Base-by-base conservation (phyloP, 2,888 invertebrate species). In the Lomographa bimaculata region DNA sequence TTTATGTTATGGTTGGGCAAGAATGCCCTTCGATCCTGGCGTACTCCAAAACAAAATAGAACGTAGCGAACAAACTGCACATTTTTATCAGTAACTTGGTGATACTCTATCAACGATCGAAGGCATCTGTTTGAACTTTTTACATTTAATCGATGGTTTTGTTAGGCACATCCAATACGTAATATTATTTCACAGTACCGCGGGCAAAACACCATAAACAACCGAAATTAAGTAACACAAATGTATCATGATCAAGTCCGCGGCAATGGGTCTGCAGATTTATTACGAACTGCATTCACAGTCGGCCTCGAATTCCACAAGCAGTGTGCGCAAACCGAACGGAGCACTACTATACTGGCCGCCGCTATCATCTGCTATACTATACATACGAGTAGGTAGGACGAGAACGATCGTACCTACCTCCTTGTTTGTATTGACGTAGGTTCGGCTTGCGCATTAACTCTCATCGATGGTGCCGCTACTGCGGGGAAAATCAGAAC, bases 391-490 rank as follows among this genome's bases (percentile, higher is more conserved):
- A n/a, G n/a, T n/a, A n/a, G n/a, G n/a, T n/a, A n/a, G n/a, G 61
- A 71, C 66, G 65, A 66, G 67, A 69, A 65, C 71, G 65, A 70
- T 71, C 68, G 67, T 73, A 64, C 68, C 66, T 73, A 64, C 58
- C 62, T 69, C 71, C 73, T 77, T 79, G 77, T 84, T 87, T 82
- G 81, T 85, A 87, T 87, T 84, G 86, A 87, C 84, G 83, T 81
- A 70, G 61, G 60, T 57, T 54, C 61, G 58, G 64, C 75, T 68
- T 80, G 83, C 82, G 85, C 82, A 71, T 55, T 58, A 38, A 9
- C 18, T 44, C 53, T 30, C 28, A 40, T 29, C 21, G 46, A 38
- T 41, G 29, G 48, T 56, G 60, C 67, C 71, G 76, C 76, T 50
- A 51, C 64, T 41, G 50, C 43, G 57, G 42, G 7, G 8, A 18